phyloP scores from a whole-genome alignment of 2,888 invertebrate species.

The Oithona nana region DNA sequence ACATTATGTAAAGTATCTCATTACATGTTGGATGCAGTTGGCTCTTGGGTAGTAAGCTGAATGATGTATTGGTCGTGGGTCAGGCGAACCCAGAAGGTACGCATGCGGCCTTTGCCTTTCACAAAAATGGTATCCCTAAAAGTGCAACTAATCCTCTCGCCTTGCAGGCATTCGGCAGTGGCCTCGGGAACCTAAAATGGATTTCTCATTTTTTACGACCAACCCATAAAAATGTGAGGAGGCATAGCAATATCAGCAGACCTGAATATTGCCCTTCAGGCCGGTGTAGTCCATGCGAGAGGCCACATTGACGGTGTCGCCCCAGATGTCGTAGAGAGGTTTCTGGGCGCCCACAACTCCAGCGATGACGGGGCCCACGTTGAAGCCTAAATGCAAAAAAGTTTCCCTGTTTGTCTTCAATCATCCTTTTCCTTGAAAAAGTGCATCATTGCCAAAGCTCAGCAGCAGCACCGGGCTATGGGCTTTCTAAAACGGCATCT shows the following conservation, averaged over 20 bases:
- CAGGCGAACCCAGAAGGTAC: slow-evolving; percentile 26
- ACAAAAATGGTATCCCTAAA: slow-evolving; percentile 31
- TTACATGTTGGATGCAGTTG: background rate
- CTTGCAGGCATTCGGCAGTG: slow-evolving; percentile 27
- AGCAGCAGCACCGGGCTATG: too few species aligned
- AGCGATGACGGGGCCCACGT: slow-evolving; percentile 73
- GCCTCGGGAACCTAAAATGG: slow-evolving; percentile 24
- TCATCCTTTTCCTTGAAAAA: too few species aligned
- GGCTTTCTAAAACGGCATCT: too few species aligned
- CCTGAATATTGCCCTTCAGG: slow-evolving; percentile 53
- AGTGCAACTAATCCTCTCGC: slow-evolving; percentile 27
- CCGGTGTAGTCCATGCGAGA: slow-evolving; percentile 90
- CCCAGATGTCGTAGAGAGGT: slow-evolving; percentile 91
- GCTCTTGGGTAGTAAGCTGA: background rate
- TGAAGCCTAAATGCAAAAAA: slow-evolving; percentile 45
- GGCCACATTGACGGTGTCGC: slow-evolving; percentile 88
- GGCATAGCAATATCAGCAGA: slow-evolving; percentile 23
- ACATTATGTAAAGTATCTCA: too few species aligned
- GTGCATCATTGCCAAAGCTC: too few species aligned
- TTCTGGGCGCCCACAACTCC: slow-evolving; percentile 86
- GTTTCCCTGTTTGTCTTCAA: too few species aligned
- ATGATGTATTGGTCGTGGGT: background rate
- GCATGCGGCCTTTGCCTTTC: slow-evolving; percentile 31
- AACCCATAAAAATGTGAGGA: background rate
- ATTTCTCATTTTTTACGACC: background rate